Evolutionary conservation across 2,113 vertebrate species (phyloP).

Genomic region (Pterocles orientalis): DNA sequence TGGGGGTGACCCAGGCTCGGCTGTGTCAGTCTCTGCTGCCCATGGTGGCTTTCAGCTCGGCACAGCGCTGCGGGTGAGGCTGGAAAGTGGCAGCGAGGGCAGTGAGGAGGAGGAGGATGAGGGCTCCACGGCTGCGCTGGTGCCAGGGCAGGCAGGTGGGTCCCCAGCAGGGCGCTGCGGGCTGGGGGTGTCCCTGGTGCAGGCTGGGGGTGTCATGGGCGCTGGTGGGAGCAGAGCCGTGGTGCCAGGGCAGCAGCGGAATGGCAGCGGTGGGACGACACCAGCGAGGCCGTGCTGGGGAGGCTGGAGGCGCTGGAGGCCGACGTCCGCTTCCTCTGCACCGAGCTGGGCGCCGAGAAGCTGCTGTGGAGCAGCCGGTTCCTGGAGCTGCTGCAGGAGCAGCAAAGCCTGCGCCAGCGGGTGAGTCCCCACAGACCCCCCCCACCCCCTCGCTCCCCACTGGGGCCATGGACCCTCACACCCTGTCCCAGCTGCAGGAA

Average conservation of each 20-base stretch:
- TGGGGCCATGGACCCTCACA: fast-evolving
- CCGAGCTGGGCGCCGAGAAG: conserved; percentile 77
- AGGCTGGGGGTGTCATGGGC: fast-evolving
- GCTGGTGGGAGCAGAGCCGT: background rate
- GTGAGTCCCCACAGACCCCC: conserved; percentile 34
- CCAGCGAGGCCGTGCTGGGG: conserved; percentile 46
- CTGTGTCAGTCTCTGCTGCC: background rate
- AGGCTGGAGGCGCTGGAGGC: conserved; percentile 77
- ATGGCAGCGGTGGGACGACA: conserved; percentile 31
- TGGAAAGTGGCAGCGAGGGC: background rate
- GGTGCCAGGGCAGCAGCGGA: background rate
- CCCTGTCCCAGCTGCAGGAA: conserved; percentile 8
- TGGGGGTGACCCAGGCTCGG: fast-evolving
- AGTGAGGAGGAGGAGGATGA: background rate
- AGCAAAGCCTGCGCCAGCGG: conserved; percentile 73
- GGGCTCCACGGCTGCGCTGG: fast-evolving
- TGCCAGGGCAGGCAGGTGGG: background rate
- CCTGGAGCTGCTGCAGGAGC: conserved; percentile 78
- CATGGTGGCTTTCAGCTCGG: background rate
- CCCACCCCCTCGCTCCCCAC: fast-evolving
- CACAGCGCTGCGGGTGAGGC: background rate
- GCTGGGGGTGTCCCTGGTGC: too few species aligned
- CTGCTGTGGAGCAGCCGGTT: conserved; percentile 82
- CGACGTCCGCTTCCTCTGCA: conserved; percentile 78
- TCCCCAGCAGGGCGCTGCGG: fast-evolving